Evolutionary conservation across 2,888 invertebrate species (phyloP).

Genomic region (Anthophora plumipes): DNA sequence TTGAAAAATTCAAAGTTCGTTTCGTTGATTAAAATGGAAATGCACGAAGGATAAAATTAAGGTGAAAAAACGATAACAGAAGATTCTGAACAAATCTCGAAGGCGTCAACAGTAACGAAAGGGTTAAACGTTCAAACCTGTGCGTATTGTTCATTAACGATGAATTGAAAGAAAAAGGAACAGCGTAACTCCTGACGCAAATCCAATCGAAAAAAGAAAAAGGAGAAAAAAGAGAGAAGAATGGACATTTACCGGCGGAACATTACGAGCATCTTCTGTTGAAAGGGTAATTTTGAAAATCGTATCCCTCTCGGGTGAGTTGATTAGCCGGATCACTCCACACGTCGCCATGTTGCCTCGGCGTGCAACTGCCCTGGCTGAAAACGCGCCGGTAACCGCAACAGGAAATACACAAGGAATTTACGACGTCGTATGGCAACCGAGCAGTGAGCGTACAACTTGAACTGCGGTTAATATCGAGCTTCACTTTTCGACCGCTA

Average conservation of each 20-base stretch:
- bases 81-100: too few relatives aligned
- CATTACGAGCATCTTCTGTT: conserved; percentile 60
- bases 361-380: conserved; percentile 58
- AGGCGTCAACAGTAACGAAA: too few relatives aligned
- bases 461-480: conserved; percentile 68
- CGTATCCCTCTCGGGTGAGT: conserved; percentile 58
- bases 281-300: conserved; percentile 65
- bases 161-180: not conserved
- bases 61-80: too few relatives aligned
- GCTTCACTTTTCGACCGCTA: conserved; percentile 35
- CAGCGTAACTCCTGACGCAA: too few relatives aligned
- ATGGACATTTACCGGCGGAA: conserved; percentile 30
- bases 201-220: too few relatives aligned
- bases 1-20: too few relatives aligned
- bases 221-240: conserved; percentile 8
- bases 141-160: too few relatives aligned
- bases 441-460: conserved; percentile 58
- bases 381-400: conserved; percentile 67
- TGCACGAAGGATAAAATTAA: too few relatives aligned
- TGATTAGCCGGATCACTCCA: conserved; percentile 66
- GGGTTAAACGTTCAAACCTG: too few relatives aligned
- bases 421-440: conserved; percentile 68
- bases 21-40: too few relatives aligned
- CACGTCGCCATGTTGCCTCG: conserved; percentile 65
- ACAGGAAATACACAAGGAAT: conserved; percentile 72